Evolutionary conservation across 35 echinoderm and acorn worm genomes (phyloP).

Genomic region (Ophiothrix spiculata): DNA sequence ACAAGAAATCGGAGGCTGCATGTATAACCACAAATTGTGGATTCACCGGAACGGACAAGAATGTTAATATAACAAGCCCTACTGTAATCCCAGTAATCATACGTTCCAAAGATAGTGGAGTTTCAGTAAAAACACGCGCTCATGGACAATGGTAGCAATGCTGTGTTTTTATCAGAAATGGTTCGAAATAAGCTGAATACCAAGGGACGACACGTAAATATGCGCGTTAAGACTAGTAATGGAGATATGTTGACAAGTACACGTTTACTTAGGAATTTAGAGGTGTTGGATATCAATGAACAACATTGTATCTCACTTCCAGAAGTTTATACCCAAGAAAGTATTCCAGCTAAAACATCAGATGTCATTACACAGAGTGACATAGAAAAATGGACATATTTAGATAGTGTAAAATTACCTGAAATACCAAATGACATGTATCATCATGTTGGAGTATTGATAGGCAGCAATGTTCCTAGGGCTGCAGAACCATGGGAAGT

Average conservation of each 20-base stretch:
- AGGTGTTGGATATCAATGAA: background rate
- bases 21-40: too few relatives aligned
- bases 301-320: background rate
- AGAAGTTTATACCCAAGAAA: background rate
- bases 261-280: background rate
- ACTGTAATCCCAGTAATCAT: background rate
- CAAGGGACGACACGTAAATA: background rate
- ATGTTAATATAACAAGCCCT: background rate
- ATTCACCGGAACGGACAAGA: background rate
- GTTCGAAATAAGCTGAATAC: background rate
- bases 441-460: conserved; percentile 61
- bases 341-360: background rate
- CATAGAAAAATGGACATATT: conserved; percentile 6
- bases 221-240: background rate
- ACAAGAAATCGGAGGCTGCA: too few relatives aligned
- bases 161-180: background rate
- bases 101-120: background rate
- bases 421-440: background rate
- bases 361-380: background rate
- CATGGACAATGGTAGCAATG: background rate
- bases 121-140: background rate
- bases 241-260: background rate
- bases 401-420: conserved; percentile 31
- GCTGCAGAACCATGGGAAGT: conserved; percentile 39
- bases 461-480: conserved; percentile 62